phyloP scores from a whole-genome alignment of 2,113 vertebrate genomes.

The Oryzias celebensis region DNA sequence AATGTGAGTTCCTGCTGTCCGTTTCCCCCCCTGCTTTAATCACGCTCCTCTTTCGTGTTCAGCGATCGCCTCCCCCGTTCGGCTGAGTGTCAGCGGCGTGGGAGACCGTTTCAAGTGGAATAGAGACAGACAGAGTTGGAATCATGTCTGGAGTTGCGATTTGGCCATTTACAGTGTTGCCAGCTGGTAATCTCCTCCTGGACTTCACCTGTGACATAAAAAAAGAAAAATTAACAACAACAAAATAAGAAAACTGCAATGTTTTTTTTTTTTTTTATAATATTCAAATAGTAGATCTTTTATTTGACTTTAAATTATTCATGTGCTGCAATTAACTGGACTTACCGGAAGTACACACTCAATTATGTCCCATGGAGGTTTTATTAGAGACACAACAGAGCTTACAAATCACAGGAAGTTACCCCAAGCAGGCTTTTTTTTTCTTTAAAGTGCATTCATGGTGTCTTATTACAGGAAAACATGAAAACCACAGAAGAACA shows the following conservation, averaged over 20 bases:
- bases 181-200: constrained; percentile 28
- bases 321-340: constrained; percentile 53
- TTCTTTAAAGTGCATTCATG: too few species aligned
- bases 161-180: constrained; percentile 48
- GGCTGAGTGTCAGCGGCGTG: constrained; percentile 44
- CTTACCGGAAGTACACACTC: constrained; percentile 52
- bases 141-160: constrained; percentile 46
- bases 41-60: constrained; percentile 57
- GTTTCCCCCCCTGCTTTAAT: constrained; percentile 25
- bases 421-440: too few species aligned
- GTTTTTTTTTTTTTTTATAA: neutral
- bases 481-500: too few species aligned
- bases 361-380: constrained; percentile 31
- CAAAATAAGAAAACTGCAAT: neutral
- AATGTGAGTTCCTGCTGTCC: constrained; percentile 23
- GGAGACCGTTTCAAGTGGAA: constrained; percentile 64
- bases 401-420: too few species aligned
- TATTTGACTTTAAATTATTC: constrained; percentile 58
- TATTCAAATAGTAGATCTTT: neutral
- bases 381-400: constrained; percentile 24
- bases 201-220: constrained; percentile 48
- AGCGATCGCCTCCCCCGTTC: constrained; percentile 35
- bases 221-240: neutral
- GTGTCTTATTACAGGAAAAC: too few species aligned
- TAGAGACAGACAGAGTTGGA: constrained; percentile 65